phyloP scores from a whole-genome alignment of 2,888 invertebrate genomes.

The Gibbula magus region DNA sequence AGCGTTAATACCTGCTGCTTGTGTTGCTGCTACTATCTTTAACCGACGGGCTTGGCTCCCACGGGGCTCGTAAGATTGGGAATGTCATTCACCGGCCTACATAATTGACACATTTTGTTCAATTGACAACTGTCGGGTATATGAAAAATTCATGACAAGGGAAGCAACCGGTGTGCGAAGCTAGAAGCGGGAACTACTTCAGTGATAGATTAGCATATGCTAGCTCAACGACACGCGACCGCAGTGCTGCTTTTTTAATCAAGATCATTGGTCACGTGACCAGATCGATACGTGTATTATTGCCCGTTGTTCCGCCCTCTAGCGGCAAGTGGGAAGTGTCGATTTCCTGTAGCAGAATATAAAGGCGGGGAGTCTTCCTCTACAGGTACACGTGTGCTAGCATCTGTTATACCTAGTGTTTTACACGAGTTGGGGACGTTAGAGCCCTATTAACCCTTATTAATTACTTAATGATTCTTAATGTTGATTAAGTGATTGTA shows the following conservation, averaged over 20 bases:
- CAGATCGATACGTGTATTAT: constrained; percentile 1
- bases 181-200: neutral
- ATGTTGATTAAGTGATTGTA: too few relatives aligned
- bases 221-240: neutral
- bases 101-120: neutral
- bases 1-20: neutral
- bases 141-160: constrained; percentile 15
- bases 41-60: neutral
- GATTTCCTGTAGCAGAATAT: neutral
- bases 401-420: neutral
- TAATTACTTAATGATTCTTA: too few relatives aligned
- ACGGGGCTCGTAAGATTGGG: neutral
- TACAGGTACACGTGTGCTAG: neutral
- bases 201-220: constrained; percentile 4
- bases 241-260: constrained; percentile 1
- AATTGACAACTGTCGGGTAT: constrained; percentile 2
- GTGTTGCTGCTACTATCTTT: neutral
- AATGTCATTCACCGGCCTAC: neutral
- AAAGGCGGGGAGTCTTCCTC: neutral
- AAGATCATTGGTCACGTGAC: constrained; percentile 9
- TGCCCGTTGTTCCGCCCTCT: neutral
- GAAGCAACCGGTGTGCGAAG: constrained; percentile 6
- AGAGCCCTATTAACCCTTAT: too few relatives aligned
- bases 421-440: too few relatives aligned
- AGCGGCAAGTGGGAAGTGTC: neutral